Base-by-base conservation (phyloP, 1,140 invertebrate species). In the Brachionus plicatilis region DNA sequence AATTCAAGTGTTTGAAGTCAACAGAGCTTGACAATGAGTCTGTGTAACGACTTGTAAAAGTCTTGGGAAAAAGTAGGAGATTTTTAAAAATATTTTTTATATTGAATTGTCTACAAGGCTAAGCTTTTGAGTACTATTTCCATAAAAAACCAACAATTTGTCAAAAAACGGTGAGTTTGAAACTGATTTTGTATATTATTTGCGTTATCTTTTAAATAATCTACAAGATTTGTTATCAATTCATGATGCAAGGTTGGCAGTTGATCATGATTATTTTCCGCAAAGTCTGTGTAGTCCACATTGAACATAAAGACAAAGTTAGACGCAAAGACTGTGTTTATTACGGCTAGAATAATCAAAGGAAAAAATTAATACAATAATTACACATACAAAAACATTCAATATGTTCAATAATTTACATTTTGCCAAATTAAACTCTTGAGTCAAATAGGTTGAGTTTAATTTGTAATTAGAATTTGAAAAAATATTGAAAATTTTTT, bases 111-210 rank as follows among this genome's bases (percentile, higher is more conserved):
- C 91, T 95, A 93, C 87, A 96, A 94, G 0, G 94, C 94, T 94
- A 96, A 96, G 88, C 95, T 95, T 89, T 96, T 96, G 7, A 93
- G 91, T 78, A 96, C 93, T 84, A 96, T 92, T 88, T 95, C 93
- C 87, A 96, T 95, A 89, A 97, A 95, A 87, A 96, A 96, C 86
- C 92, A 92, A 0, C 94, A 94, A 87, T 96, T 95, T 85, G 93
- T 92, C 91, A 96, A 93, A 87, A 96, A 95, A 86, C 95, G 95
- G 87, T 94, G 93, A 4, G 95, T 92, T 0, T 96, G 92, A 43
- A 95, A 88, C 87, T 95, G 95, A 88, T 97, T 95, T 24, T 94
- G 93, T 86, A 95, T 95, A 66, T 91, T 93, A n/a, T 37, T 76
- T 2, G 94, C 8, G 14, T 29, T 60, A 8, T 82, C 93, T 86